Base-by-base conservation (phyloP, 2,888 invertebrate species). In the Andrena marginata region DNA sequence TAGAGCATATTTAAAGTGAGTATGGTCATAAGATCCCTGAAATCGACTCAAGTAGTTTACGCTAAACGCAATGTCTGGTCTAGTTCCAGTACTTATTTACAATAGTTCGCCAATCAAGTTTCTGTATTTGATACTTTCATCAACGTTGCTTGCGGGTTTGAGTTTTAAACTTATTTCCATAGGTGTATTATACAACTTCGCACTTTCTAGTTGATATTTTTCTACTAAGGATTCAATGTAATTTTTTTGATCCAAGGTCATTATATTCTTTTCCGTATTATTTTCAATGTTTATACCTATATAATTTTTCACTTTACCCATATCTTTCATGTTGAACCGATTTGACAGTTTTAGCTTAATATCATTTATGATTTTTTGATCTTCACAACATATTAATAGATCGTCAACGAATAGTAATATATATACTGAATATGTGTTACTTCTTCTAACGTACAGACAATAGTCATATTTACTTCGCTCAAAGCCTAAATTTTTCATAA, bases 31-130 rank as follows among this genome's bases (percentile, higher is more conserved):
- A 56, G 70, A 69, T 60, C 68, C 81, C 51, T 85, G 84, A 31
- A 68, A 84, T 63, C 80, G 26, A 42, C 80, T 84, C 33, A 84
- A 26, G 31, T 82, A 86, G n/a, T 82, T 80, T 10, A 84, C 77
- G 65, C 81, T 77, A 51, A 63, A 85, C 23, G 48, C 54, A n/a
- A 81, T 81, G 71, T 83, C 80, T 56, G 67, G 56, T 73, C 80
- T 71, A 13, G 84, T 84, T 10, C 69, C 64, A 1, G 69, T 71
- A 63, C 77, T 80, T 5, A 85, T 75, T n/a, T 85, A 85, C 29
- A 85, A 64, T 10, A 78, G 33, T 65, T 74, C 80, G 8, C 82
- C 82, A 2, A 83, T 80, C 35, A 82, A 60, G 48, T 80, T 85
- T 71, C 79, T 71, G 63, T 77, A 85, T 42, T 77, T 77, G n/a